These are phyloP conservation scores for Rhynchomys soricoides DNA, from an alignment of 2,113 vertebrate genomes.

Conservation along the genomic window DNA sequence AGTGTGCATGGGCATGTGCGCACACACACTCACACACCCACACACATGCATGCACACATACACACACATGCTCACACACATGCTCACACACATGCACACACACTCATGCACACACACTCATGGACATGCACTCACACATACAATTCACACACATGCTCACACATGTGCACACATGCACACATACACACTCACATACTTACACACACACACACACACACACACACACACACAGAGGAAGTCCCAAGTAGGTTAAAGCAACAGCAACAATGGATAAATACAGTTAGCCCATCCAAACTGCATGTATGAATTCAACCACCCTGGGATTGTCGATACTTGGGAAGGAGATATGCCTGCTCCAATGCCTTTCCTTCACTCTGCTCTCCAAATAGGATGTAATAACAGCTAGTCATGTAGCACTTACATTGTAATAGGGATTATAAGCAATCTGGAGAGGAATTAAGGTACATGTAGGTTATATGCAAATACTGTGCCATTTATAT, in stretches of 20 bases:
- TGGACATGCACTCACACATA: no score
- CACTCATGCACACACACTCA: not conserved
- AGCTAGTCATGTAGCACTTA: not conserved
- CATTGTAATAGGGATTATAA: not conserved
- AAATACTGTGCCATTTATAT: not conserved
- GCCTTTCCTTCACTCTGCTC: not conserved
- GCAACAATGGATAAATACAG: not conserved
- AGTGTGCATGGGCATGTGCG: no score
- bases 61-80: no score
- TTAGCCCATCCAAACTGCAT: not conserved
- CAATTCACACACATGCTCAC: no score
- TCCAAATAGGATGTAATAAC: not conserved
- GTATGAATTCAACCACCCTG: not conserved
- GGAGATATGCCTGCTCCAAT: not conserved
- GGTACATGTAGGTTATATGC: conserved; percentile 35
- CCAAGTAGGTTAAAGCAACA: not conserved
- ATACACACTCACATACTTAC: no score
- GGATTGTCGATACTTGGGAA: not conserved
- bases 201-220: not conserved
- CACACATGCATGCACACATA: no score
- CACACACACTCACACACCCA: no score
- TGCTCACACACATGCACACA: not conserved
- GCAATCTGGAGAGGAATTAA: conserved; percentile 14
- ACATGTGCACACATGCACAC: no score
- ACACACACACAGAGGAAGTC: no score